phyloP scores from a whole-genome alignment of 2,888 invertebrate genomes.

The Nemapogon koenigi region DNA sequence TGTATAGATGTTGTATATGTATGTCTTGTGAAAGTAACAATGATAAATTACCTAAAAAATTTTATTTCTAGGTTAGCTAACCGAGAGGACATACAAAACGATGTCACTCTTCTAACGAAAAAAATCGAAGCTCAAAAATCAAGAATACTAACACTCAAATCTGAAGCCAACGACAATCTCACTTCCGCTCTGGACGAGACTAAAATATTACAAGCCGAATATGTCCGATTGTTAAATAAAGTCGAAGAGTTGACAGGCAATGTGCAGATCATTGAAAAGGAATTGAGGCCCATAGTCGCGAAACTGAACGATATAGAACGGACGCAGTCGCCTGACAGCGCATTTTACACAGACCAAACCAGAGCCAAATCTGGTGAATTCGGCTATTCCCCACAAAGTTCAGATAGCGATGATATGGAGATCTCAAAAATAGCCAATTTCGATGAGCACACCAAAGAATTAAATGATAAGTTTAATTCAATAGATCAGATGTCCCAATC shows the following conservation, averaged over 20 bases:
- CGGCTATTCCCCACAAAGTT: constrained; percentile 53
- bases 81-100: constrained; percentile 83
- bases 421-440: constrained; percentile 36
- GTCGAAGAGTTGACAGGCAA: constrained; percentile 73
- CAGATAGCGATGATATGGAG: constrained; percentile 53
- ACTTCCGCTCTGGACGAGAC: constrained; percentile 74
- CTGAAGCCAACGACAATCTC: constrained; percentile 69
- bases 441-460: constrained; percentile 44
- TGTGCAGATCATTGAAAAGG: constrained; percentile 70
- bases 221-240: constrained; percentile 43
- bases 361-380: constrained; percentile 55
- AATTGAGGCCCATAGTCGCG: constrained; percentile 58
- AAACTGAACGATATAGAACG: constrained; percentile 50
- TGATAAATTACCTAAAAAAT: too few species aligned
- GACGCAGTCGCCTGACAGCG: constrained; percentile 52
- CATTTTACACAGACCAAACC: constrained; percentile 63
- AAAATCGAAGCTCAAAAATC: constrained; percentile 72
- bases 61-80: constrained; percentile 73
- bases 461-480: constrained; percentile 55
- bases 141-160: constrained; percentile 69
- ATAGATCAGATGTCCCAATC: constrained; percentile 62
- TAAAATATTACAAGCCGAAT: constrained; percentile 72
- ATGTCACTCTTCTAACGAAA: constrained; percentile 68
- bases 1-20: too few species aligned
- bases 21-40: too few species aligned